Percentiles rank a stretch among this genome's conserved stretches.
Conservation (phyloP, 2,113 vertebrate genomes). For the Talpa occidentalis region DNA sequence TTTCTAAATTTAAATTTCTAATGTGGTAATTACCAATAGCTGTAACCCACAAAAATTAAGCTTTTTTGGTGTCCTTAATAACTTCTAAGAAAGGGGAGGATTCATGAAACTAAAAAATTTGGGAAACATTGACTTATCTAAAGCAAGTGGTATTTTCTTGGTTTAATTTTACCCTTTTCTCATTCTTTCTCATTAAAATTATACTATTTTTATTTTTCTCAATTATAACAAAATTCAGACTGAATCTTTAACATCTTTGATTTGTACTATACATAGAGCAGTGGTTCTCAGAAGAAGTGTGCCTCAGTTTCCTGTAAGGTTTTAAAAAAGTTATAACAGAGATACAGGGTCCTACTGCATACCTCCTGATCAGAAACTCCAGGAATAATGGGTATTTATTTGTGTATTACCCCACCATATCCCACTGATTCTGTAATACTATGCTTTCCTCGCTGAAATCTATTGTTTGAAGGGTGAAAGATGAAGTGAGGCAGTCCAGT, state of each 20-base stretch:
- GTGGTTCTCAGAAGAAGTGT: not conserved
- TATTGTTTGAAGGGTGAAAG: not conserved
- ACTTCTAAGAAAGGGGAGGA: not conserved
- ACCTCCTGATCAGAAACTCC: not conserved
- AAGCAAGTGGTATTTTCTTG: conserved; percentile 31
- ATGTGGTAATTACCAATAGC: not conserved
- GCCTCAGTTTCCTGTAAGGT: not conserved
- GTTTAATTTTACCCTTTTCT: not conserved
- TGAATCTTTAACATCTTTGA: not conserved
- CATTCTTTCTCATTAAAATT: conserved; percentile 5
- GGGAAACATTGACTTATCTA: not conserved
- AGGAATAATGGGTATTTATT: not conserved
- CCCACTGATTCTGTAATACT: not conserved
- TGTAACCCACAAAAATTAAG: not conserved
- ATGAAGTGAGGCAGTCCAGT: not conserved
- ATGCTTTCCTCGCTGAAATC: not conserved
- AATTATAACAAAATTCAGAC: not conserved
- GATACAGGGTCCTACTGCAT: not conserved
- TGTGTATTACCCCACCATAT: not conserved
- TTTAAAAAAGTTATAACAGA: not conserved
- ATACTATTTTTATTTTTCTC: conserved; percentile 3
- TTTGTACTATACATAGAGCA: not conserved
- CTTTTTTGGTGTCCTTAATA: not conserved
- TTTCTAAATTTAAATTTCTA: conserved; percentile 38
- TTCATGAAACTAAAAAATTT: not conserved